Evolutionary conservation across 2,113 vertebrate genomes (phyloP).

Genomic region (Ceyx margarethae): DNA sequence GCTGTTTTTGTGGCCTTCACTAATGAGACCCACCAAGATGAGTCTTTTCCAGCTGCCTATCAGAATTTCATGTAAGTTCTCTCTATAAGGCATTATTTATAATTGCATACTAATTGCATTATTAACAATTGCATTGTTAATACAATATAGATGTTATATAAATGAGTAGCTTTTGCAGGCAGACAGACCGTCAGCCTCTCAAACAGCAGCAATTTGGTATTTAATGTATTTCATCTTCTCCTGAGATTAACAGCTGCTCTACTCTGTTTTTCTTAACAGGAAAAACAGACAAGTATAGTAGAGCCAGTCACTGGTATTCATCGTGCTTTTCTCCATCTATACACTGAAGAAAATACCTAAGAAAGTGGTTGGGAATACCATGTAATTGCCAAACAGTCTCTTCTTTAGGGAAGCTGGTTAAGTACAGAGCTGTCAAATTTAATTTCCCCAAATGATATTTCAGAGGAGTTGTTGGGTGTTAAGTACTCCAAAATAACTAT

Average conservation of each 20-base stretch:
- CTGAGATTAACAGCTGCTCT: neutral
- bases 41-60: neutral
- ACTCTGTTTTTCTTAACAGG: neutral
- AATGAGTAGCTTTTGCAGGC: neutral
- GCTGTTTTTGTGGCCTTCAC: neutral
- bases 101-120: neutral
- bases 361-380: neutral
- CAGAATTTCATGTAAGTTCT: neutral
- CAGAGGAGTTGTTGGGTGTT: neutral
- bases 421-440: neutral
- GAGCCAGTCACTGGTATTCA: neutral
- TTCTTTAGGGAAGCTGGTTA: neutral
- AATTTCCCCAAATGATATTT: neutral
- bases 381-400: neutral
- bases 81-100: neutral
- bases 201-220: neutral
- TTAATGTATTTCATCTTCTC: neutral
- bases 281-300: neutral
- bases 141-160: neutral
- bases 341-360: neutral
- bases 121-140: neutral
- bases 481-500: neutral
- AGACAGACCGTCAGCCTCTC: neutral
- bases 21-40: neutral
- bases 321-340: neutral